Evolutionary conservation across 2,113 vertebrate species (phyloP).

Genomic region (Scortum barcoo): DNA sequence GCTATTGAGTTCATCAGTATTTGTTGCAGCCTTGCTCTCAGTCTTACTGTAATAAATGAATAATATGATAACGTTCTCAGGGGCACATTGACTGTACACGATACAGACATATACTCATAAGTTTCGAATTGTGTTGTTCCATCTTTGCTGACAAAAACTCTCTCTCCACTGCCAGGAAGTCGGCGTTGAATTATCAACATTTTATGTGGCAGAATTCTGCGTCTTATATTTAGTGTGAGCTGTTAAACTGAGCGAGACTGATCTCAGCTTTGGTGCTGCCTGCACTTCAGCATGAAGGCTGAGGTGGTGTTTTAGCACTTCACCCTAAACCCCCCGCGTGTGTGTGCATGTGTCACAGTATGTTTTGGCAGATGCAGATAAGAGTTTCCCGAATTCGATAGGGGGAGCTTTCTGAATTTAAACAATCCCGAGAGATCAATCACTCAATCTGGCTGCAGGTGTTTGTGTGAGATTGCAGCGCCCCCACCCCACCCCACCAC

Average conservation of each 20-base stretch:
- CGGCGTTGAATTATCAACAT: background rate
- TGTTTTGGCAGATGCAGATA: slow-evolving; percentile 53
- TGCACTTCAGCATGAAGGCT: slow-evolving; percentile 22
- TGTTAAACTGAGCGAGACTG: slow-evolving; percentile 9
- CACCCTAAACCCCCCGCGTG: background rate
- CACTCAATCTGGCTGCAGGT: slow-evolving; percentile 44
- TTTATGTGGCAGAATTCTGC: background rate
- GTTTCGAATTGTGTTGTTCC: too few species aligned
- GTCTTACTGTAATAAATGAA: too few species aligned
- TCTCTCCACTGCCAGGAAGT: background rate
- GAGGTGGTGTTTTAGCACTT: background rate
- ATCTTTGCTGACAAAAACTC: background rate
- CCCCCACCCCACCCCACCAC: too few species aligned
- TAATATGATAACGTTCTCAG: too few species aligned
- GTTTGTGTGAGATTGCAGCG: slow-evolving; percentile 49
- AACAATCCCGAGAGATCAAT: slow-evolving; percentile 60
- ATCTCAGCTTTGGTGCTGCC: slow-evolving; percentile 10
- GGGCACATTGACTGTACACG: too few species aligned
- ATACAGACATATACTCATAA: too few species aligned
- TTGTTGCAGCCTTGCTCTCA: too few species aligned
- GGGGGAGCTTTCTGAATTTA: slow-evolving; percentile 17
- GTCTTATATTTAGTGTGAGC: slow-evolving; percentile 7
- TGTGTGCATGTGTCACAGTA: background rate
- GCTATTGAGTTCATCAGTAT: too few species aligned
- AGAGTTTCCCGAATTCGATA: slow-evolving; percentile 45